Base-by-base conservation (phyloP, 2,797 vertebrate species). In the Poliocrania exsul region DNA sequence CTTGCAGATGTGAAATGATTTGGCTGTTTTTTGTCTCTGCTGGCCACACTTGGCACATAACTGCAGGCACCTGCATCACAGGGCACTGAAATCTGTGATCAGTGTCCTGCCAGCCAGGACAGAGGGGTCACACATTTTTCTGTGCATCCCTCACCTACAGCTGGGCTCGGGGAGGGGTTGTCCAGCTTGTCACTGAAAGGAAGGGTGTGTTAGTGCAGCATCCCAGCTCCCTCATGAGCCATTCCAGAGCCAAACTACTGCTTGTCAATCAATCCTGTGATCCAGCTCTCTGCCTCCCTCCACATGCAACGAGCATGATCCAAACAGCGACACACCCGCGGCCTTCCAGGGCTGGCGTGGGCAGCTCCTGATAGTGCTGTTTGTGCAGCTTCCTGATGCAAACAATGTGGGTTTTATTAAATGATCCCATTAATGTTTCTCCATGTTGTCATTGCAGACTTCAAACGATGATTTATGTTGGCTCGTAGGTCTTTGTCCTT, bases 331-430 rank as follows among this genome's bases (percentile, higher is more conserved):
- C 53, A 13, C 92, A 46, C 80, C 46, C 56, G 13, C 2, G 53
- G 92, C 83, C 94, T 64, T 64, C 44, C 29, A 82, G 86, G 74
- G 81, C 90, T 89, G 94, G 88, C 93, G 74, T 23, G 57, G 81
- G 89, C 94, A 85, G 91, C 69, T 73, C 80, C 92, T 71, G 92
- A 93, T 95, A 95, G 85, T 2, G 61, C 93, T 96, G 94, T 93
- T 93, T 94, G 58, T 69, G 53, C 92, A 96, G 93, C 96, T 96
- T 94, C 93, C 91, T 77, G 3, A 95, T 77, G 89, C 93, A 96
- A 94, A 96, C 93, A 96, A 96, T 96, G 95, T 96, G 95, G 87
- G 64, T 94, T 90, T 94, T 90, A 96, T 96, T 97, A 97, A 96
- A 92, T 20, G 35, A 94, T 90, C 95, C 93, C 89, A 90, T 93